A percentile compares a stretch with the other conserved stretches of the same genome.
Conservation (phyloP, 1,140 invertebrate genomes). For the Callitettix versicolor region DNA sequence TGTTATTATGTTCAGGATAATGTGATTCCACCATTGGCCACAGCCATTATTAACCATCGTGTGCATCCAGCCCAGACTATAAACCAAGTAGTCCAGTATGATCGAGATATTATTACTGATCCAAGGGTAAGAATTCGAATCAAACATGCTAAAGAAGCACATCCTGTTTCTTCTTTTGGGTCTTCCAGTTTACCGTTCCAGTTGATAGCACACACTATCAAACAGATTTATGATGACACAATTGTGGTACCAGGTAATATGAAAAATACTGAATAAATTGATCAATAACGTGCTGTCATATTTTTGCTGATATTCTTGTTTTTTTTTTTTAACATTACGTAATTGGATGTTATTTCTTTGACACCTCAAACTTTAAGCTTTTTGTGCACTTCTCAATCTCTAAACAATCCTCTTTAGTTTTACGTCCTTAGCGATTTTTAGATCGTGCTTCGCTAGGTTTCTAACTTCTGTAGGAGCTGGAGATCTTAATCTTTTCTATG, state of each 20-base stretch:
- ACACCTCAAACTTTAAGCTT: no score
- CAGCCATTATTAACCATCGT: conserved; percentile 42
- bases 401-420: no score
- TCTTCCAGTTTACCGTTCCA: conserved; percentile 37
- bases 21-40: conserved; percentile 40
- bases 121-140: conserved; percentile 34
- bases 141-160: conserved; percentile 31
- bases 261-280: no score
- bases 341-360: no score
- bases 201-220: conserved; percentile 36
- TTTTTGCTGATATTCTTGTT: no score
- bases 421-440: no score
- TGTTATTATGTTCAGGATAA: conserved; percentile 34
- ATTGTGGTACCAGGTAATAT: conserved; percentile 39
- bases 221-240: conserved; percentile 36
- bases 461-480: no score
- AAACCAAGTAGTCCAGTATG: conserved; percentile 39
- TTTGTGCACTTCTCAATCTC: no score
- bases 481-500: no score
- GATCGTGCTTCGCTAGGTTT: no score
- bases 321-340: no score
- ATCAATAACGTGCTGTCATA: no score
- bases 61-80: conserved; percentile 42
- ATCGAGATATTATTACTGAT: conserved; percentile 38
- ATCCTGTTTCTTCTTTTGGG: conserved; percentile 37